These are phyloP conservation scores for Euglossa dilemma DNA, from an alignment of 1,140 invertebrate species.

Conservation along the genomic window DNA sequence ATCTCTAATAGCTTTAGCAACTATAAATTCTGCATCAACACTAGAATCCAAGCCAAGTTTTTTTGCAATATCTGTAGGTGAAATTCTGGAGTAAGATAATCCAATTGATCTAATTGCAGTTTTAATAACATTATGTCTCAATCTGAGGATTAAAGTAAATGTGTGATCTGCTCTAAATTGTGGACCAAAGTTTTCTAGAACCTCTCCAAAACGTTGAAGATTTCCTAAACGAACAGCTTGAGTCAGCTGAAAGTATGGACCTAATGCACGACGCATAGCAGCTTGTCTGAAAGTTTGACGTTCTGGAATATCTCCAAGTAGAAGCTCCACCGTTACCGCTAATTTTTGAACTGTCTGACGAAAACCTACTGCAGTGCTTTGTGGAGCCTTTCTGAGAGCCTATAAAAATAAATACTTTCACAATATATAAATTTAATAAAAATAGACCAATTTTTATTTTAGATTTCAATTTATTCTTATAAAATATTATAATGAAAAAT, in stretches of 20 bases:
- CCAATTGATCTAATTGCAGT: conserved; percentile 99
- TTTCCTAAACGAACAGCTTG: conserved; percentile 98
- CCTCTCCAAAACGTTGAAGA: conserved; percentile 96
- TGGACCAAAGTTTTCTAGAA: conserved; percentile 93
- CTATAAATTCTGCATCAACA: conserved; percentile 99
- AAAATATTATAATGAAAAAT: background rate
- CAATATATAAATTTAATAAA: background rate
- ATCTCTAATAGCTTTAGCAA: conserved; percentile 99
- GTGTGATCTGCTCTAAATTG: conserved; percentile 96
- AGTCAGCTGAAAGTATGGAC: conserved; percentile 98
- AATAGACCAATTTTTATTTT: background rate
- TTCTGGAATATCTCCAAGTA: conserved; percentile 99
- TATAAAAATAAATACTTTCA: conserved; percentile 81
- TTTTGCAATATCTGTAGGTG: conserved; percentile 95
- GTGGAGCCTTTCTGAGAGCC: conserved; percentile 97
- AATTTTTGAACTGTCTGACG: conserved; percentile 98
- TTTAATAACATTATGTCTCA: conserved; percentile 99
- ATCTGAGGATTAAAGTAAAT: conserved; percentile 95
- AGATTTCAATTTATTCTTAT: background rate
- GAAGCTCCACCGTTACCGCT: conserved; percentile 96
- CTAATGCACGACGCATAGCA: conserved; percentile 92
- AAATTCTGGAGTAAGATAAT: conserved; percentile 97
- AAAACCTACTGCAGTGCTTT: conserved; percentile 98
- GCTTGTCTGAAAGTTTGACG: conserved; percentile 94
- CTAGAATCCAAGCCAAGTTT: conserved; percentile 97